Percentiles rank a stretch among this genome's conserved stretches.
Evolutionary conservation across 2,113 vertebrate genomes (phyloP).

Genomic region (Corynorhinus townsendii): DNA sequence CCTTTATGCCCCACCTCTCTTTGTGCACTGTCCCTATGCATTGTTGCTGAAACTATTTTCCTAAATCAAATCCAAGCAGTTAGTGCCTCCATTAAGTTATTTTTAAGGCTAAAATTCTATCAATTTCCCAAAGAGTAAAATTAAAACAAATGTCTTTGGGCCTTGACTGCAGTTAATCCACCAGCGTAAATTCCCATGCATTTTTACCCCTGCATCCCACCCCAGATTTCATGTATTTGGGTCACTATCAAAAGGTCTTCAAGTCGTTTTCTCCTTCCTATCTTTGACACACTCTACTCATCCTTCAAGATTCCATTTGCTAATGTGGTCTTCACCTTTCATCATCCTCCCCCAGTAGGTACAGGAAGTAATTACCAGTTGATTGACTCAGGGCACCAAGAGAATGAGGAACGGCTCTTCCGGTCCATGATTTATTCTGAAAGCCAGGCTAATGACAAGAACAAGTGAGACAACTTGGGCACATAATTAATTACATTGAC

Average conservation of each 20-base stretch:
- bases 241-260: not conserved
- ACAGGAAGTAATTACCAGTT: not conserved
- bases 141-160: not conserved
- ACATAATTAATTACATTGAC: not conserved
- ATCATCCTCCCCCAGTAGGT: not conserved
- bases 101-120: not conserved
- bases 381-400: not conserved
- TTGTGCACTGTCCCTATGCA: not conserved
- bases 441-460: not conserved
- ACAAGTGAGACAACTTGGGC: not conserved
- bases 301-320: not conserved
- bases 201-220: not conserved
- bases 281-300: not conserved
- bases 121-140: not conserved
- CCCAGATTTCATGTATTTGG: fast-evolving
- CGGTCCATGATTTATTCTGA: not conserved
- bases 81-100: not conserved
- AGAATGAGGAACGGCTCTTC: not conserved
- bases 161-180: not conserved
- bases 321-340: not conserved
- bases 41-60: not conserved
- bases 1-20: not conserved
- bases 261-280: not conserved
- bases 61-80: not conserved
- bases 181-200: not conserved